Evolutionary conservation across 2,888 invertebrate species (phyloP).

Genomic region (Strigamia transsilvanica): DNA sequence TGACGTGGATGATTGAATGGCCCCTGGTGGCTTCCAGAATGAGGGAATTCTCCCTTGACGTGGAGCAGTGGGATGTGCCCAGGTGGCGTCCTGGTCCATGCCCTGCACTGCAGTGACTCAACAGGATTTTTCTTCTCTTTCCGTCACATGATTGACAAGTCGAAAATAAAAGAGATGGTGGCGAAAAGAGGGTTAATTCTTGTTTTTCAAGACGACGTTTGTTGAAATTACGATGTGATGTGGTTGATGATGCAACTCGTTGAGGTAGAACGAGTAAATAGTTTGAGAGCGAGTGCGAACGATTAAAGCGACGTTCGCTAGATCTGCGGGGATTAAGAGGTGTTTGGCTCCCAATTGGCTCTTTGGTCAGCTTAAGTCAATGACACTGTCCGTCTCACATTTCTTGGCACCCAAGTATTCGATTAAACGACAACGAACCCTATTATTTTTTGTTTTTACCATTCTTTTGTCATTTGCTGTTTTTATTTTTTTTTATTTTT

Average conservation of each 20-base stretch:
- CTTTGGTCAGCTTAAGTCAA: slow-evolving; percentile 20
- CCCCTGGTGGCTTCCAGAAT: slow-evolving; percentile 10
- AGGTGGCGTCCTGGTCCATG: slow-evolving; percentile 14
- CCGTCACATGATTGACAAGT: slow-evolving; percentile 20
- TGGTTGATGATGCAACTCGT: slow-evolving; percentile 12
- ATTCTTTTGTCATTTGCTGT: neutral
- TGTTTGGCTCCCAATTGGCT: slow-evolving; percentile 20
- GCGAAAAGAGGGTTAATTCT: slow-evolving; percentile 17
- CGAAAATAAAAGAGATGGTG: neutral
- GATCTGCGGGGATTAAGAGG: slow-evolving; percentile 4
- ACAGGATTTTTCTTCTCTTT: slow-evolving; percentile 7
- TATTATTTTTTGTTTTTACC: neutral
- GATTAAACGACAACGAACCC: slow-evolving; percentile 9
- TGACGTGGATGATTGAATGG: slow-evolving; percentile 20
- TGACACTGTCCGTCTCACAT: slow-evolving; percentile 6
- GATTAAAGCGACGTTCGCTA: slow-evolving; percentile 3
- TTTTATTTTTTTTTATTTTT: slow-evolving; percentile 10
- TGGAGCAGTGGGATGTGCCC: slow-evolving; percentile 20
- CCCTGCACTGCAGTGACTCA: slow-evolving; percentile 14
- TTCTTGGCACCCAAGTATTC: slow-evolving; percentile 10
- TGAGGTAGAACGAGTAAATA: slow-evolving; percentile 10
- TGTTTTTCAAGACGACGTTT: neutral
- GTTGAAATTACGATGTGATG: neutral
- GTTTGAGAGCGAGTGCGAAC: slow-evolving; percentile 20
- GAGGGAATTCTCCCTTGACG: slow-evolving; percentile 20